Percentiles rank a stretch among this genome's conserved stretches.
Evolutionary conservation across 2,797 vertebrate genomes (phyloP).

Genomic region (Ficedula albicollis): DNA sequence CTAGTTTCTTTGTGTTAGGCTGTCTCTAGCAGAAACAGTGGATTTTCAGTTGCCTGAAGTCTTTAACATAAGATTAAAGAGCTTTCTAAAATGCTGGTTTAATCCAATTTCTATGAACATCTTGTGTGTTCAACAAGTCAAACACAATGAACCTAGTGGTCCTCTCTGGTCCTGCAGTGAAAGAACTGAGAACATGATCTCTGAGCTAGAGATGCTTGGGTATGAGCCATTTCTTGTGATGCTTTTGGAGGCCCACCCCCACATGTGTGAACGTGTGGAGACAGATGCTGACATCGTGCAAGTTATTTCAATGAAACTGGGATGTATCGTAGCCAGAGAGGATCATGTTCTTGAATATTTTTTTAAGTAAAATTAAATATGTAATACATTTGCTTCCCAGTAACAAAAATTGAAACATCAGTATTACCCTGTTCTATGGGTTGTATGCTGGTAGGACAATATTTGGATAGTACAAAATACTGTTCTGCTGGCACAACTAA

Average conservation of each 20-base stretch:
- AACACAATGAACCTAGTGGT: conserved; percentile 44
- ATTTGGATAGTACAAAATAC: background rate
- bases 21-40: background rate
- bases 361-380: background rate
- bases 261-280: background rate
- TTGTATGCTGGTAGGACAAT: background rate
- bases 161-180: background rate
- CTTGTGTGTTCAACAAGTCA: conserved; percentile 58
- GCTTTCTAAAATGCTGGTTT: conserved; percentile 52
- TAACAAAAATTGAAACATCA: background rate
- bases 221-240: background rate
- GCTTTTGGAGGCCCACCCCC: background rate
- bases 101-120: conserved; percentile 60
- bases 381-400: background rate
- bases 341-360: background rate
- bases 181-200: background rate
- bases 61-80: conserved; percentile 49
- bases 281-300: background rate
- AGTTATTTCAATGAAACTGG: background rate
- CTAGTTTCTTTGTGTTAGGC: background rate
- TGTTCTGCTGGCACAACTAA: background rate
- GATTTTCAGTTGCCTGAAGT: conserved; percentile 18
- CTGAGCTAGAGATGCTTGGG: background rate
- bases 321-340: background rate
- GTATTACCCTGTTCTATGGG: background rate